Base-by-base conservation (phyloP, 2,888 invertebrate species). In the Helleia helle region DNA sequence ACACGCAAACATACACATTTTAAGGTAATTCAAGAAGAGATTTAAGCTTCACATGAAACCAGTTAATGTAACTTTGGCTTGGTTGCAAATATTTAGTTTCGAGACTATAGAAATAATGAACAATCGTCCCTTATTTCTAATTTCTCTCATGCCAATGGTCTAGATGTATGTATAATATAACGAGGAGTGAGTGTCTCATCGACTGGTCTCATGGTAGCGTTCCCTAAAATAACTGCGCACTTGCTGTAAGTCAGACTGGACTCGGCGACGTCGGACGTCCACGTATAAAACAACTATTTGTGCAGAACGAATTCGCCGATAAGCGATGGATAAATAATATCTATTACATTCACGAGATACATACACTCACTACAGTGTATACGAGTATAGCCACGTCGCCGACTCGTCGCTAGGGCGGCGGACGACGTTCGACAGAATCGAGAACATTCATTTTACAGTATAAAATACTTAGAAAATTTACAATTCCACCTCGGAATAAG, bases 391-490 rank as follows among this genome's bases (percentile, higher is more conserved):
- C 39, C 40, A 43, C 41, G 50, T 52, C 47, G 48, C 47, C 47
- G 47, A 55, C 49, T 47, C 48, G 58, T 53, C 60, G 64, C 71
- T 66, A 69, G 56, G 65, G 66, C 65, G 71, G 50, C 42, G 48
- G 53, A 48, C 49, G 53, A 58, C 53, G 56, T 59, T 65, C 67
- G 62, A 71, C 74, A 67, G 71, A 61, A 59, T 59, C 67, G 63
- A 71, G 71, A 73, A 71, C 73, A 66, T 71, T 65, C 59, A 72
- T 70, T 71, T 72, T 73, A 77, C 76, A 74, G 80, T 81, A 83
- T 70, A 81, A 83, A 83, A 83, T 74, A 81, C 77, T 71, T 81
- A 80, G 80, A 83, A 81, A 83, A 83, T 80, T 72, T 80, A 83
- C 81, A 81, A 71, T 76, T 66, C 69, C 73, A 68, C 68, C 67